phyloP scores from a whole-genome alignment of 2,888 invertebrate genomes.

The Epistrophe grossulariae region DNA sequence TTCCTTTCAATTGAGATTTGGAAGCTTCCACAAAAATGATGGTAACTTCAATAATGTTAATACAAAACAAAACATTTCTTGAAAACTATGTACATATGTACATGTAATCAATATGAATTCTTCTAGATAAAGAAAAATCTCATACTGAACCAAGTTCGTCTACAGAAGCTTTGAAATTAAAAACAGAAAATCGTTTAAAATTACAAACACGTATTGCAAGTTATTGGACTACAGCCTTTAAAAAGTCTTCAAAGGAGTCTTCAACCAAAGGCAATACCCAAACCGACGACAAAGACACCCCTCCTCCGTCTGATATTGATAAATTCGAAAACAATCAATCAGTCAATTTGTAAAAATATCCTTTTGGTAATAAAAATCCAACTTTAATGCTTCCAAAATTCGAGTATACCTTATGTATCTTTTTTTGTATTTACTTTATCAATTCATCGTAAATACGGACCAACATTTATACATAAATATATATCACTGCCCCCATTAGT shows the following conservation, averaged over 20 bases:
- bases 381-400: neutral
- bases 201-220: slow-evolving; percentile 79
- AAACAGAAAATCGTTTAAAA: slow-evolving; percentile 22
- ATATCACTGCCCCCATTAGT: slow-evolving; percentile 29
- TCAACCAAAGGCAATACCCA: slow-evolving; percentile 63
- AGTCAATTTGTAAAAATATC: slow-evolving; percentile 25
- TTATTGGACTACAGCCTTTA: slow-evolving; percentile 80
- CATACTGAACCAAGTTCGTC: neutral
- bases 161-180: neutral
- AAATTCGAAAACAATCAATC: slow-evolving; percentile 42
- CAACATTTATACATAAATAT: slow-evolving; percentile 21
- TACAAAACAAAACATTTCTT: neutral
- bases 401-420: neutral
- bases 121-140: neutral
- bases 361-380: slow-evolving; percentile 24
- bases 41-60: slow-evolving; percentile 1
- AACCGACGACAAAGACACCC: neutral
- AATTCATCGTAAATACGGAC: slow-evolving; percentile 11
- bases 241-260: slow-evolving; percentile 56
- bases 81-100: neutral
- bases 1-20: slow-evolving; percentile 44
- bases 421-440: neutral
- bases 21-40: slow-evolving; percentile 45
- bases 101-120: neutral
- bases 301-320: slow-evolving; percentile 15